These are phyloP conservation scores for Eupithecia subumbrata DNA, from an alignment of 2,888 invertebrate species.

Conservation along the genomic window DNA sequence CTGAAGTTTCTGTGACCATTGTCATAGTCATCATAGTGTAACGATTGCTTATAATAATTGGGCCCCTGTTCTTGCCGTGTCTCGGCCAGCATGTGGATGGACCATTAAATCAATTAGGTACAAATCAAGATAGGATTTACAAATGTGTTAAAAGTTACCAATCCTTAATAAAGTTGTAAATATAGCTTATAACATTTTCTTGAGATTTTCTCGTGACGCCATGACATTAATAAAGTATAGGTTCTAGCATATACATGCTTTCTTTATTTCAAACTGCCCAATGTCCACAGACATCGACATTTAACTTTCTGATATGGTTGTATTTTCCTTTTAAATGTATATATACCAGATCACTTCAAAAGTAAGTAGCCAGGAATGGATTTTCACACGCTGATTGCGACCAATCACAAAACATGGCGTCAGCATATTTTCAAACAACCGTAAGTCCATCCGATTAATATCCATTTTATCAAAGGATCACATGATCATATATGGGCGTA, in stretches of 20 bases:
- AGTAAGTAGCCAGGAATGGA: no score
- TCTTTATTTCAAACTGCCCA: not conserved
- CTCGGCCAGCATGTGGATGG: not conserved
- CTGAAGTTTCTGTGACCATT: no score
- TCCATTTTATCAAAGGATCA: no score
- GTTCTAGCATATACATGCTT: not conserved
- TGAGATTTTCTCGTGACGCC: not conserved
- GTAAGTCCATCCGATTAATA: no score
- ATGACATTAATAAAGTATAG: not conserved
- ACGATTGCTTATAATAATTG: not conserved
- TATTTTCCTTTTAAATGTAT: no score
- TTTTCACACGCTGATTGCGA: no score
- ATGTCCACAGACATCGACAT: no score
- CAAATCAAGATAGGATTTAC: not conserved
- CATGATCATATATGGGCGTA: not conserved
- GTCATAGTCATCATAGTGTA: not conserved
- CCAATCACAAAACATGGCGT: no score
- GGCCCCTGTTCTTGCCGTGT: not conserved
- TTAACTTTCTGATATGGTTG: no score
- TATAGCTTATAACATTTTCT: not conserved
- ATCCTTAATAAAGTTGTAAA: not conserved
- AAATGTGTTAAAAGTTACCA: not conserved
- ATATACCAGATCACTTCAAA: no score
- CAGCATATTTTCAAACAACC: no score
- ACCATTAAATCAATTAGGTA: not conserved